Evolutionary conservation across 2,888 invertebrate genomes (phyloP).

Genomic region (Hypomecis atomaria): DNA sequence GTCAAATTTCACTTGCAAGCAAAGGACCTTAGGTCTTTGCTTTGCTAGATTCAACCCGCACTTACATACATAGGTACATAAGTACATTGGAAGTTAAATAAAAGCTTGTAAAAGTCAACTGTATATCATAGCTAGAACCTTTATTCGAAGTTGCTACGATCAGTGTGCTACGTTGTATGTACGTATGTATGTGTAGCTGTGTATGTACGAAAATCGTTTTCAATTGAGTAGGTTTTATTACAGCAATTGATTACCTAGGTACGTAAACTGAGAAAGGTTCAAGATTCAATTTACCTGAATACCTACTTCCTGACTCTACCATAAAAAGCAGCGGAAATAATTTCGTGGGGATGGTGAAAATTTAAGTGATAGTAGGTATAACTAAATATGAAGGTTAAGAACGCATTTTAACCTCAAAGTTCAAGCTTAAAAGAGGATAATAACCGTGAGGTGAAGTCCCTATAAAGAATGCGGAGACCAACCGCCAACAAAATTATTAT

Average conservation of each 20-base stretch:
- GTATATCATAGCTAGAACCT: too few species aligned
- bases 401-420: too few species aligned
- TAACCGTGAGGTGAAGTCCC: constrained; percentile 36
- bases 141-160: too few species aligned
- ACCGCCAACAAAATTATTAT: constrained; percentile 35
- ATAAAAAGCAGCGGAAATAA: constrained; percentile 36
- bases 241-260: constrained; percentile 2
- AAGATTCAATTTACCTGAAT: constrained; percentile 1
- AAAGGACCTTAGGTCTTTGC: too few species aligned
- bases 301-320: constrained; percentile 19
- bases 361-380: neutral
- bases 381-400: constrained; percentile 32
- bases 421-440: constrained; percentile 22
- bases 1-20: too few species aligned
- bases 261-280: constrained; percentile 17
- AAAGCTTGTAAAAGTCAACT: too few species aligned
- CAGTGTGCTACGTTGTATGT: too few species aligned
- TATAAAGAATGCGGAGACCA: constrained; percentile 40
- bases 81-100: too few species aligned
- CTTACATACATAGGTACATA: too few species aligned
- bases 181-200: too few species aligned
- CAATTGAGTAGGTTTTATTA: constrained; percentile 2
- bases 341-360: constrained; percentile 1
- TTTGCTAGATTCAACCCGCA: too few species aligned
- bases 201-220: neutral